Conservation (phyloP, 2,888 invertebrate genomes). For the Axea sp. region DNA sequence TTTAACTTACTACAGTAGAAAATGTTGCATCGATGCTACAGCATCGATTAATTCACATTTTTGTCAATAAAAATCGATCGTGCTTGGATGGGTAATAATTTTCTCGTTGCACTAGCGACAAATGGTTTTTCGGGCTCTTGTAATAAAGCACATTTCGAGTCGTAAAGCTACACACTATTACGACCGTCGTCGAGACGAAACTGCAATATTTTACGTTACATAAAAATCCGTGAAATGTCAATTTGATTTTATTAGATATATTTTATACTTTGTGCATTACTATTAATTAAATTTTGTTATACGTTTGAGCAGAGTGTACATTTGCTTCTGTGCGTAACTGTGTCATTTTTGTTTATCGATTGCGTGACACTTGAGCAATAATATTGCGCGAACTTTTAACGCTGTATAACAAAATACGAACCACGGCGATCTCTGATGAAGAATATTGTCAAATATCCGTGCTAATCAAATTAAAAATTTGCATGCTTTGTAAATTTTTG, state of each 20-base stretch:
- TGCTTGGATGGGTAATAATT: constrained; percentile 7
- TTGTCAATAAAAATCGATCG: constrained; percentile 35
- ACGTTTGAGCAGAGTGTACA: no score
- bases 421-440: no score
- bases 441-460: neutral
- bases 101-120: constrained; percentile 18
- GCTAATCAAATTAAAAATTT: neutral
- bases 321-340: no score
- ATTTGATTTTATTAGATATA: constrained; percentile 24
- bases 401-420: no score
- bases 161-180: constrained; percentile 26
- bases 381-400: no score
- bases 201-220: constrained; percentile 31
- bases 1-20: constrained; percentile 29
- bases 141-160: constrained; percentile 37
- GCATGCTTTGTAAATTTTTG: neutral
- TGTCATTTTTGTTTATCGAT: no score
- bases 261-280: constrained; percentile 4
- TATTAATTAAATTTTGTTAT: neutral
- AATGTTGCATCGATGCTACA: constrained; percentile 6
- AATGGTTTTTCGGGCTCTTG: constrained; percentile 29
- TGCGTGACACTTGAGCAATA: no score
- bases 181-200: constrained; percentile 12
- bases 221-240: constrained; percentile 15
- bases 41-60: constrained; percentile 39